Conservation (phyloP, 2,888 invertebrate genomes). For the Lacanobia wlatinum region DNA sequence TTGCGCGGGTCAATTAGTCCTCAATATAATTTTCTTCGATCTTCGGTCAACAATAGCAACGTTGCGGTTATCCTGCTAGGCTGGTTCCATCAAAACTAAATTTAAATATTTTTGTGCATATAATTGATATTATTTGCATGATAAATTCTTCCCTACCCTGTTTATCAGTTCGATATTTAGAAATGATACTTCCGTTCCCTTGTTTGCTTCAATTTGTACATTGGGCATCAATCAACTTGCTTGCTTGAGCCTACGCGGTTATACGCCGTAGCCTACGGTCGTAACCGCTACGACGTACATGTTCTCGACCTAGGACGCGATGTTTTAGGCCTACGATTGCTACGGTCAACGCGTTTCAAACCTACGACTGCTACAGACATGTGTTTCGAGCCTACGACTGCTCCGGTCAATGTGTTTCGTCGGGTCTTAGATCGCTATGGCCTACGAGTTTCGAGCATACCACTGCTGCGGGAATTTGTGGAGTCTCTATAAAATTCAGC, state of each 20-base stretch:
- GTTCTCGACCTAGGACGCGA: neutral
- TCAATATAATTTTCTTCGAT: too few species aligned
- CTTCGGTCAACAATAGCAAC: too few species aligned
- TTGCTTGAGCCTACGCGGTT: too few species aligned
- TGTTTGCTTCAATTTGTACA: neutral
- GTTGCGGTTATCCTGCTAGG: neutral
- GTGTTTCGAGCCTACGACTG: too few species aligned
- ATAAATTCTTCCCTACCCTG: neutral
- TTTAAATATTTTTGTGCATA: neutral
- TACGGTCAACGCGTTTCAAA: neutral
- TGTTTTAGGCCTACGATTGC: neutral
- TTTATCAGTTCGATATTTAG: neutral
- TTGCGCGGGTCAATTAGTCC: too few species aligned
- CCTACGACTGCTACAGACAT: neutral
- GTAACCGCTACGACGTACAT: neutral
- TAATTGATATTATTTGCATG: neutral
- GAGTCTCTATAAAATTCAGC: too few species aligned
- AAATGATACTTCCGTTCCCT: neutral
- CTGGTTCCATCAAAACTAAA: too few species aligned
- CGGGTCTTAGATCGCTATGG: neutral
- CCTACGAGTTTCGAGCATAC: neutral
- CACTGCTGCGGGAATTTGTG: too few species aligned
- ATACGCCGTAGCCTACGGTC: too few species aligned
- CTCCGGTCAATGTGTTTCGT: neutral
- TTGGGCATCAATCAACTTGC: too few species aligned